These are phyloP conservation scores for Egretta garzetta DNA, from an alignment of 2,113 vertebrate genomes.

Conservation along the genomic window DNA sequence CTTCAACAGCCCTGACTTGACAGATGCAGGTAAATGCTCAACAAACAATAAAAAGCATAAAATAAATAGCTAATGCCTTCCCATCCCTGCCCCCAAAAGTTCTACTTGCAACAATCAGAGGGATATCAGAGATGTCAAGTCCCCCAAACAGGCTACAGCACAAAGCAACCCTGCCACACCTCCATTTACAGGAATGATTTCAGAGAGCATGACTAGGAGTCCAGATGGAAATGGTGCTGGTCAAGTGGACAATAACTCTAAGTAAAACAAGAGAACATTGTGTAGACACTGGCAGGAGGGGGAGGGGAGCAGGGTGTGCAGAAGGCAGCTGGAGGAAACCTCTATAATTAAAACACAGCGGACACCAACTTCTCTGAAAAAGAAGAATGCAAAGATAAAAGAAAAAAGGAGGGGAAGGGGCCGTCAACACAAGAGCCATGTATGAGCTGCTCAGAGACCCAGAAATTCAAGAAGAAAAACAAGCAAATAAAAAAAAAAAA, in stretches of 20 bases:
- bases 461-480: neutral
- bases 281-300: neutral
- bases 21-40: neutral
- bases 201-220: neutral
- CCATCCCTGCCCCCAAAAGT: neutral
- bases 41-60: neutral
- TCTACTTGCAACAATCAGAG: neutral
- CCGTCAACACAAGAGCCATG: neutral
- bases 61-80: neutral
- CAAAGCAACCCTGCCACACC: neutral
- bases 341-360: neutral
- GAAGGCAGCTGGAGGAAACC: neutral
- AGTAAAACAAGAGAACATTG: neutral
- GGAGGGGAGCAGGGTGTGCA: neutral
- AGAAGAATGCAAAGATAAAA: neutral
- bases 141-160: neutral
- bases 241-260: neutral
- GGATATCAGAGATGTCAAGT: neutral
- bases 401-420: rapidly evolving
- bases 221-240: neutral
- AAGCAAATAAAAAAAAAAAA: neutral
- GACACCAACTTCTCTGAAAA: neutral
- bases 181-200: neutral
- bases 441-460: neutral
- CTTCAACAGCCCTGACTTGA: neutral